These are phyloP conservation scores for Chondrilla cf. caribensis DNA, from an alignment of 37 sponge, comb jelly and placozoan genomes.

Conservation along the genomic window DNA sequence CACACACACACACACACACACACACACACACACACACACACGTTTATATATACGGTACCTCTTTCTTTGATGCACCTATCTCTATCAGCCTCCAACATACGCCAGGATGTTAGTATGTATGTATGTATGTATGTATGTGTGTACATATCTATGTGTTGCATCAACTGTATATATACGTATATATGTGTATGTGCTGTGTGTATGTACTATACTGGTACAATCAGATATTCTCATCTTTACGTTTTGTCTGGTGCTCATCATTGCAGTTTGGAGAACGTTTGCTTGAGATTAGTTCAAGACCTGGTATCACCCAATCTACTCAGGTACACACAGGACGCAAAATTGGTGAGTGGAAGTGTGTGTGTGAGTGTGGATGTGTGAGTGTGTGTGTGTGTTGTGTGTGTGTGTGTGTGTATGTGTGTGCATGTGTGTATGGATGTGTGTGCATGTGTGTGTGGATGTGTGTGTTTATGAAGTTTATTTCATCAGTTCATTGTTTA, in stretches of 20 bases:
- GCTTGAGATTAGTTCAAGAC: background rate
- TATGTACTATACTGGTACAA: background rate
- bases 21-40: background rate
- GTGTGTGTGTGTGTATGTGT: background rate
- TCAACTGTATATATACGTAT: background rate
- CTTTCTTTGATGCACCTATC: background rate
- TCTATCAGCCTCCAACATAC: background rate
- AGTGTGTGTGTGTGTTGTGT: no score
- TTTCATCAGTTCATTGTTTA: background rate
- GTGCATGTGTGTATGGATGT: no score
- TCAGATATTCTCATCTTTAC: background rate
- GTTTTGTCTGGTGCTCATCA: background rate
- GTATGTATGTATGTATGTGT: background rate
- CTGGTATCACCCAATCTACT: background rate
- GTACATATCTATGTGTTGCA: background rate
- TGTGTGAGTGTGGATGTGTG: no score
- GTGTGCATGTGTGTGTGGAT: no score
- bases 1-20: background rate
- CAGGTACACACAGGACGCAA: background rate
- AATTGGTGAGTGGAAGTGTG: background rate
- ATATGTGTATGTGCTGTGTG: background rate
- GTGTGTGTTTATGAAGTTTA: no score
- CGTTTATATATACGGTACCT: background rate
- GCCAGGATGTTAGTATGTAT: background rate
- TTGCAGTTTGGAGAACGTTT: slow-evolving; percentile 18